phyloP scores from a whole-genome alignment of 2,888 invertebrate species.

The Nineta flava region DNA sequence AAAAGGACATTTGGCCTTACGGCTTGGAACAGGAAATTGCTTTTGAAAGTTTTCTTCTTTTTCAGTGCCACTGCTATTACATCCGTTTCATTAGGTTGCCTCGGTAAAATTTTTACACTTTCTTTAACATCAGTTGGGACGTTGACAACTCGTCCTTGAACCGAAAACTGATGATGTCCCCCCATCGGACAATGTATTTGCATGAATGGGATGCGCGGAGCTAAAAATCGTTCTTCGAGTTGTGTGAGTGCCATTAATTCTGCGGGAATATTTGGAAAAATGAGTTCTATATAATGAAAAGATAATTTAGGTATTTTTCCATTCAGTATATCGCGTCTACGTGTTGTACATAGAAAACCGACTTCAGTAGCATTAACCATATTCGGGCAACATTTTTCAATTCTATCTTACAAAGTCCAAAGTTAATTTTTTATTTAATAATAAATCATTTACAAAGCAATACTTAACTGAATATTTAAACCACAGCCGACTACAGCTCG shows the following conservation, averaged over 20 bases:
- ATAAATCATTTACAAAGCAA: neutral
- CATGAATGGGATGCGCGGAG: neutral
- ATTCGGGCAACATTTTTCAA: neutral
- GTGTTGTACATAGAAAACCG: no score
- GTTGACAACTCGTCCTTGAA: neutral
- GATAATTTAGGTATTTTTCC: no score
- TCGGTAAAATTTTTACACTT: neutral
- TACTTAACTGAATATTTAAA: neutral
- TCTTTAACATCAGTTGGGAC: neutral
- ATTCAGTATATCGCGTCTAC: no score
- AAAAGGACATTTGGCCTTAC: neutral
- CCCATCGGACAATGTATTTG: neutral
- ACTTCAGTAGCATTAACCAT: neutral
- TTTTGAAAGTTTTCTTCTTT: no score
- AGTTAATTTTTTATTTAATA: neutral
- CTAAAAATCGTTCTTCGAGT: neutral
- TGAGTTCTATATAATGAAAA: no score
- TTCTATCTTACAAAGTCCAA: neutral
- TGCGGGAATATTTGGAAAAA: no score
- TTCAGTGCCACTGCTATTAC: no score
- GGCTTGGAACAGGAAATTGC: neutral
- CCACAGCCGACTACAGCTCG: no score
- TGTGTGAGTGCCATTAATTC: neutral
- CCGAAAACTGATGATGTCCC: neutral
- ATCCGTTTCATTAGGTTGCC: neutral